A percentile compares a stretch with the other conserved stretches of the same genome.
Conservation (phyloP, 2,888 invertebrate genomes). For the Melanargia galathea region DNA sequence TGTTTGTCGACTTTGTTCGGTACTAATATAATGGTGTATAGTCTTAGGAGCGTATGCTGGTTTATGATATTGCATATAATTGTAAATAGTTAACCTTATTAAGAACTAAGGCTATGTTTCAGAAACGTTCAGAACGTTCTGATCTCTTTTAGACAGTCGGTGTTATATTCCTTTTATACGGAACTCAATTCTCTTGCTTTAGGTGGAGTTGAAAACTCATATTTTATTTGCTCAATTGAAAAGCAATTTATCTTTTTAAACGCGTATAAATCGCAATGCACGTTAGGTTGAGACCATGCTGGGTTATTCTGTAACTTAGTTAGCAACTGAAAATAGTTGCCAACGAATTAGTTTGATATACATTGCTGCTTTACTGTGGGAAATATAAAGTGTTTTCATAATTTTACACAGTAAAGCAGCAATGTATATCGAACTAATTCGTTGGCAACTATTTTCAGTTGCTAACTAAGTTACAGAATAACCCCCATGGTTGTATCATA, state of each 20-base stretch:
- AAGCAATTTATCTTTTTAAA: slow-evolving; percentile 59
- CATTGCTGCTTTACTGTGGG: too few species aligned
- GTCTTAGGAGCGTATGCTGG: not conserved
- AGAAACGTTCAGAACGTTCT: slow-evolving; percentile 36
- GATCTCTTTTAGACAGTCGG: slow-evolving; percentile 29
- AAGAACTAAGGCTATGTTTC: slow-evolving; percentile 38
- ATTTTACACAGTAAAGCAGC: too few species aligned
- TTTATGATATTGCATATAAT: slow-evolving; percentile 26
- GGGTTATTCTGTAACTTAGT: too few species aligned
- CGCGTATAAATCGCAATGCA: slow-evolving; percentile 38
- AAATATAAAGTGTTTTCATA: too few species aligned
- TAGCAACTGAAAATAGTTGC: too few species aligned
- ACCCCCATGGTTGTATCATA: too few species aligned
- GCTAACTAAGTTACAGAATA: too few species aligned
- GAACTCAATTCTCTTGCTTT: slow-evolving; percentile 32
- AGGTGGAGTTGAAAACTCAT: slow-evolving; percentile 40
- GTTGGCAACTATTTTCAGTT: too few species aligned
- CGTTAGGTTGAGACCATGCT: slow-evolving; percentile 40
- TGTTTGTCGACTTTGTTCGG: not conserved
- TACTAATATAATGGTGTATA: slow-evolving; percentile 2
- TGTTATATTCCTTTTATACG: slow-evolving; percentile 29
- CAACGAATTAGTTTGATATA: too few species aligned
- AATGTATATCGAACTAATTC: too few species aligned
- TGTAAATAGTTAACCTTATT: slow-evolving; percentile 36
- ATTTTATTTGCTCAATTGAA: slow-evolving; percentile 68